phyloP scores from a whole-genome alignment of 2,113 vertebrate genomes.

The Erythrocercus mccallii region DNA sequence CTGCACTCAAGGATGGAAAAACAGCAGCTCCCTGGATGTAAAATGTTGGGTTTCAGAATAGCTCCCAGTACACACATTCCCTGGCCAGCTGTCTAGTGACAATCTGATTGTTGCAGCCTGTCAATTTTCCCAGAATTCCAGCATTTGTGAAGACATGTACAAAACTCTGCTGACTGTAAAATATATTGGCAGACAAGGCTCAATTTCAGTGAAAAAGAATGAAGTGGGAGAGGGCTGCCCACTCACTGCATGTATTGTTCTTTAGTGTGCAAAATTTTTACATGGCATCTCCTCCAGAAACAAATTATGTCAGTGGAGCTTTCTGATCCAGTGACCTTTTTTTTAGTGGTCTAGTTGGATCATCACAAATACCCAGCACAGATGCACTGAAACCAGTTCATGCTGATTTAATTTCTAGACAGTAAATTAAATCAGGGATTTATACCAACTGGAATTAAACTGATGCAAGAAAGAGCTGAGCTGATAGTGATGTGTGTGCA shows the following conservation, averaged over 20 bases:
- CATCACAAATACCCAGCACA: not conserved
- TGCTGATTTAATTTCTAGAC: conserved; percentile 39
- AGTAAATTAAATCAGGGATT: conserved; percentile 30
- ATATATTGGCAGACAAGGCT: not conserved
- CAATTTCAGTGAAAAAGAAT: not conserved
- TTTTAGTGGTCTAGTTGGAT: not conserved
- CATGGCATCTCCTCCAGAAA: not conserved
- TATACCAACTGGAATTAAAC: conserved; percentile 16
- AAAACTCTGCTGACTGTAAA: not conserved
- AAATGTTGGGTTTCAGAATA: not conserved
- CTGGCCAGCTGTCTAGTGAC: not conserved
- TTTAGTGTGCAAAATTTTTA: not conserved
- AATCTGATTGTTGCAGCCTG: not conserved
- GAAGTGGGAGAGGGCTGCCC: not conserved
- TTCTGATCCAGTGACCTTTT: not conserved
- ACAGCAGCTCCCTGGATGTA: not conserved
- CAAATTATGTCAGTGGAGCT: not conserved
- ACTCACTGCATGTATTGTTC: not conserved
- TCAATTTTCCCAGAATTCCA: not conserved
- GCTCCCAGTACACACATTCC: not conserved
- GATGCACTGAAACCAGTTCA: not conserved
- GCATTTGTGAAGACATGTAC: not conserved
- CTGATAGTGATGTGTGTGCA: not conserved
- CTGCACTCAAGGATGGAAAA: not conserved
- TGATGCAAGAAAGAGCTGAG: not conserved